Conservation (phyloP, 2,797 vertebrate genomes). For the Oryzias dopingdopingensis region DNA sequence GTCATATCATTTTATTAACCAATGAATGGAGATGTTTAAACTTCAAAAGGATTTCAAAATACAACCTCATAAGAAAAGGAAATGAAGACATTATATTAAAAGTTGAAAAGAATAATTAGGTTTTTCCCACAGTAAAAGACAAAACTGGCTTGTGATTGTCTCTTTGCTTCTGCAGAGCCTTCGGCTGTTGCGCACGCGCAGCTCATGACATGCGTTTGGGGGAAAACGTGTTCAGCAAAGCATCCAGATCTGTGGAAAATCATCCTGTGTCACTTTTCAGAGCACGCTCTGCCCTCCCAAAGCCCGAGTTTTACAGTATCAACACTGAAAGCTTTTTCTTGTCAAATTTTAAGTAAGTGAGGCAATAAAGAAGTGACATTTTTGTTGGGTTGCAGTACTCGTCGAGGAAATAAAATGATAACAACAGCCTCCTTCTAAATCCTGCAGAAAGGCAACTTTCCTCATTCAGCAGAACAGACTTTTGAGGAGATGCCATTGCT, state of each 20-base stretch:
- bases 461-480: conserved; percentile 69
- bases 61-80: too few relatives aligned
- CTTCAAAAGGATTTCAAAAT: too few relatives aligned
- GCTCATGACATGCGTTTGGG: too few relatives aligned
- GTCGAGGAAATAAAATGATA: conserved; percentile 65
- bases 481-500: conserved; percentile 79
- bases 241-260: conserved; percentile 43
- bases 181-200: too few relatives aligned
- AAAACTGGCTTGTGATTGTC: too few relatives aligned
- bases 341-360: conserved; percentile 35
- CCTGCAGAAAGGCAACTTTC: conserved; percentile 72
- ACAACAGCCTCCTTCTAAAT: conserved; percentile 65
- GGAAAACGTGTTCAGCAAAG: too few relatives aligned
- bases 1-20: too few relatives aligned
- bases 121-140: too few relatives aligned
- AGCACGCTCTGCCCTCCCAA: conserved; percentile 47
- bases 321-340: conserved; percentile 29
- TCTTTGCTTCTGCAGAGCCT: too few relatives aligned
- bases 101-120: too few relatives aligned
- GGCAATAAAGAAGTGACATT: conserved; percentile 57
- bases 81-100: too few relatives aligned
- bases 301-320: conserved; percentile 52
- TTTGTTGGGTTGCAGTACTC: conserved; percentile 52
- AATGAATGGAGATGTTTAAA: too few relatives aligned
- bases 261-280: conserved; percentile 56